phyloP scores from a whole-genome alignment of 2,797 vertebrate genomes.

The Aphelocoma californica region DNA sequence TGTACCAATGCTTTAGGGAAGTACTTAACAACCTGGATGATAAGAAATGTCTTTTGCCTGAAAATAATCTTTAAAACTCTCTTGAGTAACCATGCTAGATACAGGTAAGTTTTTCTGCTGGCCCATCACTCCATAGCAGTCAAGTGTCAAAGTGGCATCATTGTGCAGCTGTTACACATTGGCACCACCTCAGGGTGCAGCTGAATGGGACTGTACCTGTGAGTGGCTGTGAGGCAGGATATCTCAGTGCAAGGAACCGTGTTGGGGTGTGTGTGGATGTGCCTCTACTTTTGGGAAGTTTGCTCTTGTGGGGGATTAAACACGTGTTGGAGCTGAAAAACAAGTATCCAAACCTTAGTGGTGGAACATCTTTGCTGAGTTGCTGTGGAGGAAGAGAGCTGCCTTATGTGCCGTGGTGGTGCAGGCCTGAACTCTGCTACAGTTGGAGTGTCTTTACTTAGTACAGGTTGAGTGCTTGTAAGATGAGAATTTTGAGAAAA shows the following conservation, averaged over 20 bases:
- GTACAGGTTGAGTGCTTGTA: neutral
- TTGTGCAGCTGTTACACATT: neutral
- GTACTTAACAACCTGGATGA: neutral
- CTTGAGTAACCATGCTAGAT: neutral
- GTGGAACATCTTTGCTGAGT: neutral
- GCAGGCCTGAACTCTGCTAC: neutral
- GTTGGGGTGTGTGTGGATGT: rapidly evolving
- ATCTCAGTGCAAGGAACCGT: rapidly evolving
- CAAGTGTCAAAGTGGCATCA: rapidly evolving
- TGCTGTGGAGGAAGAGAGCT: neutral
- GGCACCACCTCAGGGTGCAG: neutral
- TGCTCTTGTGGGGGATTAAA: neutral
- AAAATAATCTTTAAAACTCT: neutral
- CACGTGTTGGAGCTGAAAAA: neutral
- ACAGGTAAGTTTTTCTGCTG: neutral
- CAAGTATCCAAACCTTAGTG: neutral
- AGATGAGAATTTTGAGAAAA: neutral
- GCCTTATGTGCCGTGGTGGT: rapidly evolving
- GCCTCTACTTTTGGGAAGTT: neutral
- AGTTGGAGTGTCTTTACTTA: neutral
- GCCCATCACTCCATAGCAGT: neutral
- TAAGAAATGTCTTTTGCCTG: neutral
- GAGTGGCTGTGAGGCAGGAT: neutral
- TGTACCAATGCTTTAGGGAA: neutral
- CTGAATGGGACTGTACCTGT: neutral